Percentiles rank a stretch among this genome's conserved stretches.
Conservation (phyloP, 2,113 vertebrate species). For the Laticauda colubrina region DNA sequence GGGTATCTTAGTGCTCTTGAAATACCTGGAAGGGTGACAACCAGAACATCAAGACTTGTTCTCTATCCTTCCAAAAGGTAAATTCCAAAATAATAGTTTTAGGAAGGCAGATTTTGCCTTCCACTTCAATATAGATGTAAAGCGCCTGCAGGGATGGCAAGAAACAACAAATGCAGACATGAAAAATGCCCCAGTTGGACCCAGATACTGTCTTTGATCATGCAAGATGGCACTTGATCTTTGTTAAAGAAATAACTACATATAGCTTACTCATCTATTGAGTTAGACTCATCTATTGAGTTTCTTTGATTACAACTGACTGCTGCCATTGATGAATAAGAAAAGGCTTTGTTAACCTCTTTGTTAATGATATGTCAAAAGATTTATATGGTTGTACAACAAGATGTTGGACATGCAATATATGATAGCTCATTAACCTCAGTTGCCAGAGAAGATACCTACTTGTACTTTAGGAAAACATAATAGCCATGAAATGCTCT, state of each 20-base stretch:
- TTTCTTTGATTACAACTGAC: constrained; percentile 15
- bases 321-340: constrained; percentile 18
- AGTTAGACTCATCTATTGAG: constrained; percentile 19
- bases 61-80: background rate
- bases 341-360: background rate
- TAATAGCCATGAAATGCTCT: accelerated
- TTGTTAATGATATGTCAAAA: constrained; percentile 39
- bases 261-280: constrained; percentile 25
- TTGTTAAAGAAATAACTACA: background rate
- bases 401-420: background rate
- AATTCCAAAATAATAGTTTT: background rate
- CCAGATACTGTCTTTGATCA: too few relatives aligned
- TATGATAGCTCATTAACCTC: constrained; percentile 12
- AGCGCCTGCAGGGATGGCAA: background rate
- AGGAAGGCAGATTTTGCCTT: background rate
- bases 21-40: background rate
- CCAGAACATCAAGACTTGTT: background rate
- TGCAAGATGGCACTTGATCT: background rate
- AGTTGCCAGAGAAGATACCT: background rate
- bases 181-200: too few relatives aligned
- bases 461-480: background rate
- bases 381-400: constrained; percentile 29
- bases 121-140: background rate
- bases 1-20: background rate
- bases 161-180: too few relatives aligned